A percentile compares a stretch with the other conserved stretches of the same genome.
phyloP scores from a whole-genome alignment of 2,113 vertebrate genomes.

The Phaethon lepturus region DNA sequence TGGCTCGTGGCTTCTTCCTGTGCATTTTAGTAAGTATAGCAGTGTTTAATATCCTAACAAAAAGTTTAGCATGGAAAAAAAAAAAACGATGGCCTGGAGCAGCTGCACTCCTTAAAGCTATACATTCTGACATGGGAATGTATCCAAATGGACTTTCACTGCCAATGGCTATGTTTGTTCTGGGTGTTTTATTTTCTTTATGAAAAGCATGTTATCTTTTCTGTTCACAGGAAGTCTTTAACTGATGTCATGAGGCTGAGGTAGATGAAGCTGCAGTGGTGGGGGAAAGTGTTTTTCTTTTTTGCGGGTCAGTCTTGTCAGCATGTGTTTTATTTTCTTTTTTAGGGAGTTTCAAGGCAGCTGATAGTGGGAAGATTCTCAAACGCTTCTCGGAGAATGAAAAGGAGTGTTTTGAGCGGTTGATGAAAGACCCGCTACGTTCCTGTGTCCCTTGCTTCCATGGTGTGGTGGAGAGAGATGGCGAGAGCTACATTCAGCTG shows the following conservation, averaged over 20 bases:
- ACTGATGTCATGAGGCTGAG: background rate
- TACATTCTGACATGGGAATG: background rate
- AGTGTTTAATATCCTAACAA: background rate
- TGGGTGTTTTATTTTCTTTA: background rate
- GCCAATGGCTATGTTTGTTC: background rate
- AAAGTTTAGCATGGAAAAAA: background rate
- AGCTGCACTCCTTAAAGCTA: constrained; percentile 15
- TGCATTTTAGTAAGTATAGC: background rate
- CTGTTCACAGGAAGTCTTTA: background rate
- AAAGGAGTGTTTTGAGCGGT: constrained; percentile 86
- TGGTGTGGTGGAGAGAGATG: constrained; percentile 90
- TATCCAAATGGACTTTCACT: background rate
- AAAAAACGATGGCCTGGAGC: background rate
- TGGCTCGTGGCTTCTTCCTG: background rate
- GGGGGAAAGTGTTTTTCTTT: background rate
- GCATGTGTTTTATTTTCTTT: background rate
- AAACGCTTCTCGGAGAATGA: constrained; percentile 94
- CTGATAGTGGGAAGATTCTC: constrained; percentile 90
- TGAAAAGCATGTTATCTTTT: background rate
- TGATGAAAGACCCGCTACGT: constrained; percentile 84
- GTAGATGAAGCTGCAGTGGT: background rate
- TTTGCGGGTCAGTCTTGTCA: background rate
- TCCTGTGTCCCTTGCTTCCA: constrained; percentile 89
- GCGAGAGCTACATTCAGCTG: constrained; percentile 91
- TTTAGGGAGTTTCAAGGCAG: constrained; percentile 94